These are phyloP conservation scores for Apoderus coryli DNA, from an alignment of 2,888 invertebrate species.

Conservation along the genomic window DNA sequence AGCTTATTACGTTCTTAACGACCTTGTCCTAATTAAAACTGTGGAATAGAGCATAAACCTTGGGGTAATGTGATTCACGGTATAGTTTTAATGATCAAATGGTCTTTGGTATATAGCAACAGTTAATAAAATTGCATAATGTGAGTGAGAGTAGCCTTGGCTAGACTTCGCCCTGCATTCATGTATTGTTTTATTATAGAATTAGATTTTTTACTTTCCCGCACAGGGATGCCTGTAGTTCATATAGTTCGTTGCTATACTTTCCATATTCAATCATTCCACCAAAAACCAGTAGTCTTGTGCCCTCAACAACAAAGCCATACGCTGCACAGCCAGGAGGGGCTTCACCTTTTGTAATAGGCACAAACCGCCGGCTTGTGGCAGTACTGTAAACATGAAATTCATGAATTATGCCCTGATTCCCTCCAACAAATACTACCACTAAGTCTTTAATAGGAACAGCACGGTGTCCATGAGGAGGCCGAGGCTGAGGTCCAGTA, in stretches of 20 bases:
- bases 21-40: too few species aligned
- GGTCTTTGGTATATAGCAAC: too few species aligned
- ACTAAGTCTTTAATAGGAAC: not conserved
- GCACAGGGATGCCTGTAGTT: constrained; percentile 78
- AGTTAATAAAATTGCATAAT: too few species aligned
- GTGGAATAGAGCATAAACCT: too few species aligned
- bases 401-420: not conserved
- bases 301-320: constrained; percentile 95
- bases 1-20: too few species aligned
- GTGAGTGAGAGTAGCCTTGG: too few species aligned
- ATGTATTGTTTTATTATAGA: too few species aligned
- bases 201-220: too few species aligned
- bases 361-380: constrained; percentile 98
- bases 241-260: constrained; percentile 96
- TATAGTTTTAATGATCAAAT: too few species aligned
- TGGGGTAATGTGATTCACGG: too few species aligned
- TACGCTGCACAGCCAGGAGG: constrained; percentile 99
- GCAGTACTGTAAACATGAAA: constrained; percentile 31
- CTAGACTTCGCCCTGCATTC: too few species aligned
- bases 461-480: not conserved
- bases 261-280: constrained; percentile 99
- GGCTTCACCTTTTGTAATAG: constrained; percentile 91
- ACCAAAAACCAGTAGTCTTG: constrained; percentile 91
- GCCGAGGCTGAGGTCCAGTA: not conserved
- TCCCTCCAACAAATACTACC: not conserved